phyloP scores from a whole-genome alignment of 2,888 invertebrate species.

The Cephalotes varians region DNA sequence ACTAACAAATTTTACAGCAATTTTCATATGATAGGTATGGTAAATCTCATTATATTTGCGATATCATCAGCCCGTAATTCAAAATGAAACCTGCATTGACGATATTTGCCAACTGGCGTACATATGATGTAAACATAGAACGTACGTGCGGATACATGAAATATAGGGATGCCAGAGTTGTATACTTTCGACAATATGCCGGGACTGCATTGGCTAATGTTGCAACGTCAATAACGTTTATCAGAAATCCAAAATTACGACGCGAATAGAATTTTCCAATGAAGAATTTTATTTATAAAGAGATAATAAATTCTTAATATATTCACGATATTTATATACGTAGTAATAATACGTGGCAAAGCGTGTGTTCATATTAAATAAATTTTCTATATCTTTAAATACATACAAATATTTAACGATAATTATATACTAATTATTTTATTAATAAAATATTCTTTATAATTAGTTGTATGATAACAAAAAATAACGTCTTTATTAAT shows the following conservation, averaged over 20 bases:
- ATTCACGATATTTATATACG: constrained; percentile 20
- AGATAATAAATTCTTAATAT: neutral
- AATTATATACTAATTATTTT: neutral
- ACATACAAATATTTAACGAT: neutral
- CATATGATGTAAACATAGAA: constrained; percentile 15
- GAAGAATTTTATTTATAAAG: constrained; percentile 27
- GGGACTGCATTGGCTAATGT: constrained; percentile 13
- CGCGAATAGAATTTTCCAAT: constrained; percentile 15
- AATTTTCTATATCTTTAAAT: neutral
- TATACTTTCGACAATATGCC: constrained; percentile 18
- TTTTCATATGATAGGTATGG: neutral
- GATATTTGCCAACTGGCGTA: constrained; percentile 16
- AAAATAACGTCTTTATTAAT: constrained; percentile 39
- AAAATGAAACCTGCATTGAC: constrained; percentile 33
- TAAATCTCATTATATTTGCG: constrained; percentile 19
- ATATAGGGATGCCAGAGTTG: constrained; percentile 22
- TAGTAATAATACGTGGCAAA: neutral
- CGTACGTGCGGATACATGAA: neutral
- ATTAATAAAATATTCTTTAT: neutral
- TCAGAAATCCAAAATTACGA: neutral
- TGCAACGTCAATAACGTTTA: constrained; percentile 29
- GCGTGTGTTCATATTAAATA: neutral
- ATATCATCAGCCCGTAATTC: constrained; percentile 23
- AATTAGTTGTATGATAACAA: neutral
- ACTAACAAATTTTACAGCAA: neutral